Conservation (phyloP, 2,888 invertebrate genomes). For the Notodonta dromedarius region DNA sequence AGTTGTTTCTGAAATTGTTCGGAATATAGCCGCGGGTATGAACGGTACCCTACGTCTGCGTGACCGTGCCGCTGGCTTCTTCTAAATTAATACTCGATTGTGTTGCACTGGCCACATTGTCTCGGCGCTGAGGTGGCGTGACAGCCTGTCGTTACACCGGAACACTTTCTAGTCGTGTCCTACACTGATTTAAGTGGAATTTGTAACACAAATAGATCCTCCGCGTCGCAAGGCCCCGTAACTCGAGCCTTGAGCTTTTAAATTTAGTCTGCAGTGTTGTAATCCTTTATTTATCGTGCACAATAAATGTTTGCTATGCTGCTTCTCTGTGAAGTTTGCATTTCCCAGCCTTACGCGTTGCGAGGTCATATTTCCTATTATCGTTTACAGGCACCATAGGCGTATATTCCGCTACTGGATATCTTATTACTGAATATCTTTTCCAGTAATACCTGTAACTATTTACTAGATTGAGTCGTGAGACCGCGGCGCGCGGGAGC, state of each 20-base stretch:
- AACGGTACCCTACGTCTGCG: slow-evolving; percentile 64
- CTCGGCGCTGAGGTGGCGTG: slow-evolving; percentile 58
- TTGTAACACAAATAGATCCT: slow-evolving; percentile 48
- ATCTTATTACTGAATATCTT: slow-evolving; percentile 76
- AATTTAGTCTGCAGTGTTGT: slow-evolving; percentile 25
- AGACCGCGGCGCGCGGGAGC: slow-evolving; percentile 70
- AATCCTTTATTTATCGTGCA: slow-evolving; percentile 27
- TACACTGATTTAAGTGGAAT: slow-evolving; percentile 52
- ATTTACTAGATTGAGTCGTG: slow-evolving; percentile 84
- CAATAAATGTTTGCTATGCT: slow-evolving; percentile 25
- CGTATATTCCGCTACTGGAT: slow-evolving; percentile 68
- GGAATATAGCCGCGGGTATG: slow-evolving; percentile 63
- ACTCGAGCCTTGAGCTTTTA: slow-evolving; percentile 25
- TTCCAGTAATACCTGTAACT: slow-evolving; percentile 66
- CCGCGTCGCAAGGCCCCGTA: slow-evolving; percentile 29
- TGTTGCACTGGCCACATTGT: slow-evolving; percentile 63
- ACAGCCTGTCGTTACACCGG: slow-evolving; percentile 65
- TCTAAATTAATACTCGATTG: slow-evolving; percentile 73
- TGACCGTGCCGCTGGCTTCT: slow-evolving; percentile 70
- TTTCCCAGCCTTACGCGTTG: slow-evolving; percentile 44
- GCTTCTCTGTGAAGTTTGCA: slow-evolving; percentile 24
- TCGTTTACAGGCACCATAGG: slow-evolving; percentile 57
- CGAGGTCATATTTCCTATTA: slow-evolving; percentile 64
- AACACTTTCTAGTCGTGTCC: slow-evolving; percentile 68
- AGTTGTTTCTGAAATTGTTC: slow-evolving; percentile 65